Evolutionary conservation across 2,113 vertebrate genomes (phyloP).

Genomic region (Egretta garzetta): DNA sequence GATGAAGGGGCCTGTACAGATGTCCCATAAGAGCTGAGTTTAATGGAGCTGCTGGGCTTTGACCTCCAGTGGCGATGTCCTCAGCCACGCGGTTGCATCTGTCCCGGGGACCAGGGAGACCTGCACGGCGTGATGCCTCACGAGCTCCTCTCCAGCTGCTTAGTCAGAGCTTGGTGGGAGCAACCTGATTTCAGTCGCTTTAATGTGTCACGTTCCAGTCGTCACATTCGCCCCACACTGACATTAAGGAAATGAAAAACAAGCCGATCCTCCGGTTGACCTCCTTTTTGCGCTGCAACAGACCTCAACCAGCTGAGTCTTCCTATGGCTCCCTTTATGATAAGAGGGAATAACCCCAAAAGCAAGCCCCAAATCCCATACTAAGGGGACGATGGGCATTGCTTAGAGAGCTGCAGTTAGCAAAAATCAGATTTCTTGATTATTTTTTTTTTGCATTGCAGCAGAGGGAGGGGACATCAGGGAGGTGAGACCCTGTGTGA

Average conservation of each 20-base stretch:
- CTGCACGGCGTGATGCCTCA: not conserved
- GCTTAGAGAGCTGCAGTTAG: not conserved
- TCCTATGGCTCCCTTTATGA: accelerated
- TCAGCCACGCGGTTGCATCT: accelerated
- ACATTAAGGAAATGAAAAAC: conserved; percentile 17
- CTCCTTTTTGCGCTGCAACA: not conserved
- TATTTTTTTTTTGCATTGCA: not conserved
- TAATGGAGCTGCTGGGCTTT: not conserved
- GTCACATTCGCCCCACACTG: conserved; percentile 10
- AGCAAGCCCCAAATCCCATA: not conserved
- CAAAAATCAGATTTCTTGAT: not conserved
- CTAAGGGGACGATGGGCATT: not conserved
- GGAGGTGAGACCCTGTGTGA: accelerated
- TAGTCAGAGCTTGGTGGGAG: conserved; percentile 60
- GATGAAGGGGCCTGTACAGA: accelerated
- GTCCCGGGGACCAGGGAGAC: not conserved
- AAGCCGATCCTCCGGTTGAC: not conserved
- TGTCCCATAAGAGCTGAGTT: not conserved
- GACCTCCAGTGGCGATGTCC: not conserved
- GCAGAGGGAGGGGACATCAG: not conserved
- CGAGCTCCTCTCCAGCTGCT: conserved; percentile 6
- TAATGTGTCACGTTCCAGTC: conserved; percentile 49
- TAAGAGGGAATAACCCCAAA: not conserved
- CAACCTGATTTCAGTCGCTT: conserved; percentile 21
- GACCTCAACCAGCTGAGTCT: not conserved